A percentile compares a stretch with the other conserved stretches of the same genome.
Evolutionary conservation across 2,888 invertebrate genomes (phyloP).

Genomic region (Eilema griseolum): DNA sequence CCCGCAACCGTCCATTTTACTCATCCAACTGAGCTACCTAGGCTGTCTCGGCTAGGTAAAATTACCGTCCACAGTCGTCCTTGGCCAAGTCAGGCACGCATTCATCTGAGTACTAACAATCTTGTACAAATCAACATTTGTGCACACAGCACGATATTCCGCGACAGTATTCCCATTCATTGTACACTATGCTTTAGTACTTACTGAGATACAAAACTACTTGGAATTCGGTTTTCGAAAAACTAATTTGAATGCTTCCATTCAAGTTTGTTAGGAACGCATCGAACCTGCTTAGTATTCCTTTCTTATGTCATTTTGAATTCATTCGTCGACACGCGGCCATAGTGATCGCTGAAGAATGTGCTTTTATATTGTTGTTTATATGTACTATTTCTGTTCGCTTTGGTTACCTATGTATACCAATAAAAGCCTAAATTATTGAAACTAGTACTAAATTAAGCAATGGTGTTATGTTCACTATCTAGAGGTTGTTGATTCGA

Average conservation of each 20-base stretch:
- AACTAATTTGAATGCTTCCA: slow-evolving; percentile 62
- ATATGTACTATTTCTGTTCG: not conserved
- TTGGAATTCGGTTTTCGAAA: slow-evolving; percentile 52
- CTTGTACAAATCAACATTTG: not conserved
- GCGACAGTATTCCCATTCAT: not conserved
- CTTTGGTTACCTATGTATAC: not conserved
- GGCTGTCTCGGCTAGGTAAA: not conserved
- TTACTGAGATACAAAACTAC: slow-evolving; percentile 21
- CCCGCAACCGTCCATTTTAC: too few relatives aligned
- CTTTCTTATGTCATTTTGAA: slow-evolving; percentile 42
- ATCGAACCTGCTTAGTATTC: slow-evolving; percentile 49
- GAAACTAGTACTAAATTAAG: not conserved
- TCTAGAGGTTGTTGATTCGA: not conserved
- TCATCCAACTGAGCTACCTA: not conserved
- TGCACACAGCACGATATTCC: not conserved
- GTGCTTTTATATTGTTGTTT: not conserved
- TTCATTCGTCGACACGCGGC: slow-evolving; percentile 29
- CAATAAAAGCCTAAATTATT: not conserved
- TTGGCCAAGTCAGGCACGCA: not conserved
- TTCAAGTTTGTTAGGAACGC: slow-evolving; percentile 49
- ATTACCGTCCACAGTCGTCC: not conserved
- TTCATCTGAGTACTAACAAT: not conserved
- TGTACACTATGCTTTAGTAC: not conserved
- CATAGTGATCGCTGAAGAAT: slow-evolving; percentile 4
- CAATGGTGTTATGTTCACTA: not conserved